phyloP scores from a whole-genome alignment of 2,113 vertebrate species.

The Lontra canadensis region DNA sequence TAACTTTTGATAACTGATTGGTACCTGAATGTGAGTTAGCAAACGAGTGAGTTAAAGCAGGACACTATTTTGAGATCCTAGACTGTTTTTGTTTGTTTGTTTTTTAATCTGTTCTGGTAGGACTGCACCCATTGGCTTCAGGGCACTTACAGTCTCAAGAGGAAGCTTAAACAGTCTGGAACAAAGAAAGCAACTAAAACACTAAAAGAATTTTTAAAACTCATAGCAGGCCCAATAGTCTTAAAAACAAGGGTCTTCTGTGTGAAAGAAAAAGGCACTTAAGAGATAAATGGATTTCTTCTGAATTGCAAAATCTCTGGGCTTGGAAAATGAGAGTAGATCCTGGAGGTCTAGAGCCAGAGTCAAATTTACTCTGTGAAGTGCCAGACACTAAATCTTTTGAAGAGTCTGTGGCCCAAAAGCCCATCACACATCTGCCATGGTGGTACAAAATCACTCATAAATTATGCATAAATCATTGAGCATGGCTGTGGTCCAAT shows the following conservation, averaged over 20 bases:
- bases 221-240: background rate
- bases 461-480: background rate
- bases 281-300: background rate
- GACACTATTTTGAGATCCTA: background rate
- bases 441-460: background rate
- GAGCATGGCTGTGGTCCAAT: background rate
- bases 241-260: background rate
- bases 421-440: background rate
- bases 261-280: background rate
- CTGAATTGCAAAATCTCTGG: background rate
- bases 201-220: background rate
- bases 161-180: background rate
- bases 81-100: background rate
- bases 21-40: background rate
- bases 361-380: background rate
- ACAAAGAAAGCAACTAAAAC: background rate
- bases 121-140: background rate
- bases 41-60: background rate
- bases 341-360: background rate
- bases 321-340: background rate
- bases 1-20: background rate
- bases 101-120: background rate
- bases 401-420: background rate
- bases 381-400: background rate
- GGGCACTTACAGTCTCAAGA: background rate